Base-by-base conservation (phyloP, 2,888 invertebrate genomes). In the Ashinkailepas kermadecensis region DNA sequence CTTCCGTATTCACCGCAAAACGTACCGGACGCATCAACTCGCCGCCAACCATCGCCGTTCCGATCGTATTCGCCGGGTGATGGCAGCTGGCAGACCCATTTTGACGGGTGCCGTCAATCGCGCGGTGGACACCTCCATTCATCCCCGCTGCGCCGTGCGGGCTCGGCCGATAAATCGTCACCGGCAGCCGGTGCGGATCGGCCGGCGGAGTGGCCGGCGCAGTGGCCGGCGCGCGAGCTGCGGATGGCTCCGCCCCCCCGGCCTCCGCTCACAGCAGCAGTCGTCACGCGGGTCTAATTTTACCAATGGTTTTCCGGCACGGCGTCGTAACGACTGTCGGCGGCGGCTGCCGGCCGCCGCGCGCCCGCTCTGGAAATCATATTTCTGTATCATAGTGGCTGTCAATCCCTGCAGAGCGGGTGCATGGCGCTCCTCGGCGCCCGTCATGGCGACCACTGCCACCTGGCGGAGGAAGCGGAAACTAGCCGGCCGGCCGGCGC, bases 401-500 rank as follows among this genome's bases (percentile, higher is more conserved):
- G 83, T 70, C 80, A 80, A 83, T 80, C 81, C 78, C 81, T 64
- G 82, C 79, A 62, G 81, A 64, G 81, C 80, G 39, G 39, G 39
- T 67, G 65, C 80, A 74, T 78, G 79, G 82, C 81, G 80, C 74
- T 80, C 58, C 65, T 62, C 57, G 25, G 81, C 80, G 81, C 78
- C 67, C 67, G 81, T 74, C 79, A 82, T 81, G 81, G 78, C 82
- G 83, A 80, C 81, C 81, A 81, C 81, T 81, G 81, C 74, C 64
- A 78, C 74, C 81, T 81, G 78, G 82, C 82, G 65, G 70, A 59
- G 82, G 25, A 21, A 39, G 81, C 54, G 59, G 25, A 2, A 78
- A 78, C 80, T 81, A 65, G 80, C 79, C 80, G 81, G 81, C 81
- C 82, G 82, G 81, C 81, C 80, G 81, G 82, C 82, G 81, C 80